These are phyloP conservation scores for Heloderma charlesbogerti DNA, from an alignment of 2,113 vertebrate genomes.

Conservation along the genomic window DNA sequence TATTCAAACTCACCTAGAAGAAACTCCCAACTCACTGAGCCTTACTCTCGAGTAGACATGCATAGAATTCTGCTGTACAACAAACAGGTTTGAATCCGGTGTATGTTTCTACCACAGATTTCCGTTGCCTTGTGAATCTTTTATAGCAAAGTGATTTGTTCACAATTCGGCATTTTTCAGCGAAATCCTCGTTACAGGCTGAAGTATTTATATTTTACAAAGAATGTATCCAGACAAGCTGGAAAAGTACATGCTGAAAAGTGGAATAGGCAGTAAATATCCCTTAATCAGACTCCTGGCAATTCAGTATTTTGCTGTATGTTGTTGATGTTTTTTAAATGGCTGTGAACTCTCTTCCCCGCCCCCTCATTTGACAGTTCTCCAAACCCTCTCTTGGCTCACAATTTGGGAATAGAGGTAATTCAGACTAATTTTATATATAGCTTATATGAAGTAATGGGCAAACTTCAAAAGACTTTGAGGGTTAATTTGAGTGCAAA, in stretches of 20 bases:
- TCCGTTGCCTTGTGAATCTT: neutral
- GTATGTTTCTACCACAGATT: neutral
- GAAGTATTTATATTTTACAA: constrained; percentile 61
- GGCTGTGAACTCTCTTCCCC: constrained; percentile 33
- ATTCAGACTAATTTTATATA: neutral
- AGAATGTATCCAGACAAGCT: constrained; percentile 48
- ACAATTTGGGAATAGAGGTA: neutral
- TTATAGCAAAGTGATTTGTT: constrained; percentile 43
- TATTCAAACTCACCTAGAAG: no score
- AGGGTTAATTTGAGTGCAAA: neutral
- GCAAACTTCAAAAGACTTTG: constrained; percentile 21
- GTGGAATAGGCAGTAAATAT: constrained; percentile 46
- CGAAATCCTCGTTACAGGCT: constrained; percentile 48
- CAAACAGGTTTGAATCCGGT: no score
- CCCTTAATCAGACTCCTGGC: constrained; percentile 60
- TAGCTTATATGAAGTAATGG: constrained; percentile 34
- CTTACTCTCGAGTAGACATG: no score
- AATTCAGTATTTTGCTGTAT: constrained; percentile 57
- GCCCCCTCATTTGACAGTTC: constrained; percentile 46
- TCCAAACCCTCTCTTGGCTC: constrained; percentile 51
- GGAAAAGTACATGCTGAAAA: constrained; percentile 66
- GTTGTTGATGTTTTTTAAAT: constrained; percentile 43
- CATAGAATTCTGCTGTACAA: neutral
- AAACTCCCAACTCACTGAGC: neutral
- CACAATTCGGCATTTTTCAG: constrained; percentile 50